phyloP scores from a whole-genome alignment of 1,140 invertebrate species.

The Brachionus sp. region DNA sequence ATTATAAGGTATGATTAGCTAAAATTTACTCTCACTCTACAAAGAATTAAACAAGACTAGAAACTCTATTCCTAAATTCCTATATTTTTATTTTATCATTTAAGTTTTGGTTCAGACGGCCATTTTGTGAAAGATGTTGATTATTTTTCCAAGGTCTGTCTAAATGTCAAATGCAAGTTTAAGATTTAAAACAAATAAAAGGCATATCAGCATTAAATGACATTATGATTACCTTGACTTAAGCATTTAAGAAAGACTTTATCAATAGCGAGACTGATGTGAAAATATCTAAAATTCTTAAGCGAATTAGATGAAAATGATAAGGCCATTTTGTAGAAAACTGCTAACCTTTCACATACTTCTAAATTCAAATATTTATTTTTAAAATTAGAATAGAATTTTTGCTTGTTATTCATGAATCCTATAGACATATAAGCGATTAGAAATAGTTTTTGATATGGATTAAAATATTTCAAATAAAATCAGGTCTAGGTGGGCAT shows the following conservation, averaged over 20 bases:
- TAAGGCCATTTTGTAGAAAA: background rate
- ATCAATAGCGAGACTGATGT: background rate
- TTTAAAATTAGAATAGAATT: background rate
- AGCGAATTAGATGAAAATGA: background rate
- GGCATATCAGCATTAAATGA: background rate
- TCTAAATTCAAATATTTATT: conserved; percentile 14
- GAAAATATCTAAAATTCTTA: background rate
- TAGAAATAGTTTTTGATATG: background rate
- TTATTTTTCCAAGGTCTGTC: background rate
- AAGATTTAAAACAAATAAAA: conserved; percentile 2
- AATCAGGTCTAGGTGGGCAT: background rate
- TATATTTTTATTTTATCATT: background rate
- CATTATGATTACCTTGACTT: conserved; percentile 25
- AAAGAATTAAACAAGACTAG: background rate
- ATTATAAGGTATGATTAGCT: background rate
- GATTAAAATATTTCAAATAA: background rate
- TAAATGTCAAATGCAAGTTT: background rate
- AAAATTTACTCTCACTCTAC: background rate
- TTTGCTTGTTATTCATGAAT: background rate
- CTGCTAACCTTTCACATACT: background rate
- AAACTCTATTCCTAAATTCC: background rate
- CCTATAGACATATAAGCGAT: background rate
- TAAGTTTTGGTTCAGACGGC: background rate
- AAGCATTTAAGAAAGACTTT: background rate
- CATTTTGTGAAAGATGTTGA: background rate